Evolutionary conservation across 2,888 invertebrate species (phyloP), one percentile per base, ranked within the genome.

Genomic region (Drosophila barbarae): DNA sequence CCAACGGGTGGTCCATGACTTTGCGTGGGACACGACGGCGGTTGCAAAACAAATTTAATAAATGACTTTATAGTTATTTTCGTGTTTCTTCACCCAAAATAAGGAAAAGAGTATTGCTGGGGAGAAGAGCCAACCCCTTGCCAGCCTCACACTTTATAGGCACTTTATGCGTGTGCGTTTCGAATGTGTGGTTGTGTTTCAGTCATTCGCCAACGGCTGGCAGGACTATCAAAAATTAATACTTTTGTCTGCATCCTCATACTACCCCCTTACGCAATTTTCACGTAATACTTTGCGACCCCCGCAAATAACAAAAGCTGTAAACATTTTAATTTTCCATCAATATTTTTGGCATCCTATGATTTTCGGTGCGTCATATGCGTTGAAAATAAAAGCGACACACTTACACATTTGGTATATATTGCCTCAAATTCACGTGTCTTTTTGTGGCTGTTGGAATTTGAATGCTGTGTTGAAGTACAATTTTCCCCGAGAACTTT

Each of bases 261-360:
- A 2, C 46, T 44, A 54, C 35, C 28, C 15, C 52, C 59, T 56
- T 35, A 64, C 68, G 82, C 74, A 54, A 82, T 81, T 81, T 81
- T 75, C 80, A 85, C 80, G 77, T 83, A 79, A 77, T 85, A 70
- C 83, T 70, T 73, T 74, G 67, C 30, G 79, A 71, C 71, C 67
- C 74, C 58, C 67, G 69, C 75, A 75, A 70, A 71, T 67, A 79
- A 77, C 72, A 72, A 84, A 84, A 80, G 80, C 78, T 81, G 85
- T 83, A 80, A 83, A 83, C 76, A 85, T 85, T 84, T 82, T 85
- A 84, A 82, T 82, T 83, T 85, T 80, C 76, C 69, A 67, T 65
- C 81, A 77, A 80, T 77, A 77, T 77, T 79, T 84, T 82, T 72
- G 72, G 65, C 71, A 72, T 81, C 80, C 68, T 54, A 49, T 61